Evolutionary conservation across 2,113 vertebrate species (phyloP), one percentile per base, ranked within the genome.

Genomic region (Muntiacus muntjak): DNA sequence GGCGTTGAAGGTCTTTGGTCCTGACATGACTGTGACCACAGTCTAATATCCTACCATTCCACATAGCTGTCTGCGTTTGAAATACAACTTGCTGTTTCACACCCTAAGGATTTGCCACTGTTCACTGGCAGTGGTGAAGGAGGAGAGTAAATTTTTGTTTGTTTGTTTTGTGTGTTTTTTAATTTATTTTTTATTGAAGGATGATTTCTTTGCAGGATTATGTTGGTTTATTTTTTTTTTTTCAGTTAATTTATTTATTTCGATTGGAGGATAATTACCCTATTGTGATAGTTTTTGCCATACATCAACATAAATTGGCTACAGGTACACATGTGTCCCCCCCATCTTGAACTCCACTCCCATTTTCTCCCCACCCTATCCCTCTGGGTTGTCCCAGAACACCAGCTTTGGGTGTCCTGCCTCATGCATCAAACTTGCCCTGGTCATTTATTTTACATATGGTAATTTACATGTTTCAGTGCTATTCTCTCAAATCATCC

Each of bases 41-140:
- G 12, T 64, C 3, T 74, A 26, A 54, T 23, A 17, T 21, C 57
- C 45, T 28, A 16, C 10, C 36, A 6, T 76, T 30, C 11, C 16
- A 23, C 1, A 88, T 9, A 64, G 25, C 23, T 71, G 25, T 19
- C 76, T 30, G 23, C 15, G 2, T 81, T 74, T 36, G n/a, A 71
- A 58, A 55, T 33, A 52, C 1, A 64, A 28, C 6, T 47, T 94
- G 9, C 4, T 79, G 12, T 87, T 92, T 89, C 28, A 21, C 12
- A 19, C 0, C 21, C 5, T 54, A 11, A 76, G n/a, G 17, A 2
- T 87, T 87, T 57, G 9, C 4, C 30, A 11, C 36, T 88, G 10
- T 33, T 93, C 3, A n/a, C 3, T 76, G 17, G 8, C 4, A 4
- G 1, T 15, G 1, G 3, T 58, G 16, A 60, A 19, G 7, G 2